phyloP scores from a whole-genome alignment of 2,888 invertebrate species.

The Coleophora deauratella region DNA sequence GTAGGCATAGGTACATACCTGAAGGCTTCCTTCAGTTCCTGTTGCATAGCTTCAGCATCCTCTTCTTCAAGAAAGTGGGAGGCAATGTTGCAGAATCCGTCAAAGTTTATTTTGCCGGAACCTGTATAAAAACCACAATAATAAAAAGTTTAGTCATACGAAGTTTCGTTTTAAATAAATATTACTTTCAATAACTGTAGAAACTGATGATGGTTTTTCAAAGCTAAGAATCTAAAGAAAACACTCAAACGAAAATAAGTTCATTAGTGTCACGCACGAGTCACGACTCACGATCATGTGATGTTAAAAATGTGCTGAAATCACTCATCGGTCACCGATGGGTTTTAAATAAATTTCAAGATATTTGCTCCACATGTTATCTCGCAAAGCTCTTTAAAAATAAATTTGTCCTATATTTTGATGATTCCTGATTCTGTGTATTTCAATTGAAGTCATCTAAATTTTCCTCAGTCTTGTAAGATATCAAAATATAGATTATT shows the following conservation, averaged over 20 bases:
- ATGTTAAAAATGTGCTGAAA: constrained; percentile 59
- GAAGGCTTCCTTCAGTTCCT: constrained; percentile 98
- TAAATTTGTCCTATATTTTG: too few species aligned
- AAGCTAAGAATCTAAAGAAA: constrained; percentile 24
- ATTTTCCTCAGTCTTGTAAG: too few species aligned
- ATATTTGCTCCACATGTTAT: too few species aligned
- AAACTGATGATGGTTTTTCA: constrained; percentile 30
- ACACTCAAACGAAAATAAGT: constrained; percentile 48
- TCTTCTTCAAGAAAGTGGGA: constrained; percentile 96
- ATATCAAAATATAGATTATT: too few species aligned
- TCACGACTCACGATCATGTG: constrained; percentile 26
- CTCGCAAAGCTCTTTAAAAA: too few species aligned
- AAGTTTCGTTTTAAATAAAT: too few species aligned
- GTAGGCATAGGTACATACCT: constrained; percentile 56
- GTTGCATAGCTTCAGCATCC: constrained; percentile 96
- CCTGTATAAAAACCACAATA: constrained; percentile 51
- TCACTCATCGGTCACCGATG: constrained; percentile 9
- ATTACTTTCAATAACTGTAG: constrained; percentile 24
- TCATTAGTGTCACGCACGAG: constrained; percentile 41
- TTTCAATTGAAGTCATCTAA: too few species aligned
- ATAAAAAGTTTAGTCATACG: not conserved
- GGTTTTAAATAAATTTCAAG: not conserved
- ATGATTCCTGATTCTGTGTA: too few species aligned
- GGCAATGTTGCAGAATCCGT: constrained; percentile 94
- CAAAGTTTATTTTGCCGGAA: constrained; percentile 93